Base-by-base conservation (phyloP, 2,113 vertebrate species). In the Taurulus bubalis region DNA sequence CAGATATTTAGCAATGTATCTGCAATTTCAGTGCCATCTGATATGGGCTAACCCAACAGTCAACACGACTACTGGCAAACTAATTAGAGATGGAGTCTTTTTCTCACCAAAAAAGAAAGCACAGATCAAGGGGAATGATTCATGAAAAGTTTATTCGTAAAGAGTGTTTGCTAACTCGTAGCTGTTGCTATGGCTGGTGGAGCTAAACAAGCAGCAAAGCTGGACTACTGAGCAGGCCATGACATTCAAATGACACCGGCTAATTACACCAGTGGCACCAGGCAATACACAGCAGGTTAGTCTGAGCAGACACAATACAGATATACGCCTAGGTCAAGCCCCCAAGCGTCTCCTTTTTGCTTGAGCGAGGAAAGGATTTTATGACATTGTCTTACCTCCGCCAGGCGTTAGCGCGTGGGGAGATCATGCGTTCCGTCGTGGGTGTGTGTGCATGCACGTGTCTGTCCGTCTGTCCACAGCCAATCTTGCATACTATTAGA, bases 21-120 rank as follows among this genome's bases (percentile, higher is more conserved):
- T 66, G 32, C 51, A 68, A 15, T 51, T 22, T 22, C 20, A 14
- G 40, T 64, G 20, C 76, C 79, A 88, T 88, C 87, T 89, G 84
- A 76, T 77, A n/a, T 64, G 30, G 53, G 30, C 73, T 71, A 67
- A 79, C 45, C 26, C 24, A 64, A 20, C 70, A 42, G 58, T 51
- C 69, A 82, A 72, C 24, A 64, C 32, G 28, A 71, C 40, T 8
- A 8, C 63, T 65, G n/a, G 36, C 63, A 40, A 8, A 6, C 6
- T 24, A 7, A 40, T 40, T 22, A 24, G 18, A 10, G 32, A 38
- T 63, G 60, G 32, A 63, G 20, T 9, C 22, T 64, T 16, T 65
- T 40, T 40, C 12, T 3, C 20, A 22, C 8, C 15, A 16, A 6
- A 15, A 42, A 42, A 42, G 12, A 18, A 53, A 53, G 22, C 22